phyloP scores from a whole-genome alignment of 2,888 invertebrate genomes.

The Trichacis sp. region DNA sequence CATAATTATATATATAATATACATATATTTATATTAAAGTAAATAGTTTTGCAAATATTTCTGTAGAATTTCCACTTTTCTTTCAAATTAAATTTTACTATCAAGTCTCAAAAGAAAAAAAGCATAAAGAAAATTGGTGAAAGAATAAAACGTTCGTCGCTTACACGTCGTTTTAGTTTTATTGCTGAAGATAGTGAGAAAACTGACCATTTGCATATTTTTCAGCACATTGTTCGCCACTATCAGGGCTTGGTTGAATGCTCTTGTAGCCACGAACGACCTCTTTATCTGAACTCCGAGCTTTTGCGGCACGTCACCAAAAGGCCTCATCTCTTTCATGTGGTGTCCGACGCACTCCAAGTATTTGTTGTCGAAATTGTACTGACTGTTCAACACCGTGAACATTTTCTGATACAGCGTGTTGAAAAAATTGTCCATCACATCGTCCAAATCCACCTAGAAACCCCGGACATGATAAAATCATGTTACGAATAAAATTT shows the following conservation, averaged over 20 bases:
- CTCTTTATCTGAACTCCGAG: conserved; percentile 89
- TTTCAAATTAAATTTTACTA: too few species aligned
- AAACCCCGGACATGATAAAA: too few species aligned
- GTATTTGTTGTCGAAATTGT: conserved; percentile 88
- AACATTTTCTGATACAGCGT: conserved; percentile 96
- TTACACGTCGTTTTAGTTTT: neutral
- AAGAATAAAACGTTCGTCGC: too few species aligned
- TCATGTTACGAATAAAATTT: too few species aligned
- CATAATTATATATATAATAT: too few species aligned
- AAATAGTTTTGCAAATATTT: too few species aligned
- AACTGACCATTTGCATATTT: conserved; percentile 78
- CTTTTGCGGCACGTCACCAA: conserved; percentile 94
- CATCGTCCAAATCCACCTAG: conserved; percentile 84
- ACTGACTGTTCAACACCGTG: conserved; percentile 93
- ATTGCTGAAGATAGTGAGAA: neutral
- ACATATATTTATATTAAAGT: too few species aligned
- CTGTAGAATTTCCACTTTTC: too few species aligned
- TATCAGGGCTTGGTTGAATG: conserved; percentile 90
- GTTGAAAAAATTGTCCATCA: conserved; percentile 93
- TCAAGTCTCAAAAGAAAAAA: too few species aligned
- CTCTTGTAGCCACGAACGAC: conserved; percentile 94
- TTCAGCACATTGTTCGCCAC: conserved; percentile 86
- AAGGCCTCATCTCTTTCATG: conserved; percentile 94
- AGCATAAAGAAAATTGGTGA: too few species aligned
- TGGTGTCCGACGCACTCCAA: conserved; percentile 89